These are phyloP conservation scores for Ophonus ardosiacus DNA, from an alignment of 2,888 invertebrate species.

Conservation along the genomic window DNA sequence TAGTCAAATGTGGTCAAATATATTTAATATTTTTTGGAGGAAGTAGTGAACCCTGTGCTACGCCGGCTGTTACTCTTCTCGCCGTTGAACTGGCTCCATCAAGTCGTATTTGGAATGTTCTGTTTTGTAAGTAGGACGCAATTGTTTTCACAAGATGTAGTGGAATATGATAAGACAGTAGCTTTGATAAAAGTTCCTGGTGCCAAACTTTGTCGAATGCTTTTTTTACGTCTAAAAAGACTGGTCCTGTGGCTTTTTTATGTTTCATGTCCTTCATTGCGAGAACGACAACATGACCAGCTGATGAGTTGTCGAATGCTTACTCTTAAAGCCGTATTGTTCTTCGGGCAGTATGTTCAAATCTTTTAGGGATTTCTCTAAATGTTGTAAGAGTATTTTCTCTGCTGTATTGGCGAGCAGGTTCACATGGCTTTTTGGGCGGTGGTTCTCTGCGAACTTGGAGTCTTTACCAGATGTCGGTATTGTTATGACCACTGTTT, in stretches of 20 bases:
- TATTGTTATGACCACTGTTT: constrained; percentile 58
- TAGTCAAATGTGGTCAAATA: too few relatives aligned
- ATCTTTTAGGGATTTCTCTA: neutral
- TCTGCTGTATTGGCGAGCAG: constrained; percentile 67
- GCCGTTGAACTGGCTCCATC: neutral
- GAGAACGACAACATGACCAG: neutral
- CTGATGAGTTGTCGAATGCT: neutral
- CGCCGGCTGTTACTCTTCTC: neutral
- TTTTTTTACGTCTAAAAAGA: neutral
- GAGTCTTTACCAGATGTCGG: constrained; percentile 64
- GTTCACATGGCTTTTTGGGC: constrained; percentile 66
- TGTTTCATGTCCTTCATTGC: neutral
- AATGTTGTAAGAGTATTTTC: constrained; percentile 61
- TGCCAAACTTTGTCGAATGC: neutral
- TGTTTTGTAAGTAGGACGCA: neutral
- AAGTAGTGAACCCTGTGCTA: neutral
- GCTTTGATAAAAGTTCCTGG: neutral
- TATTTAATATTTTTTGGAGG: too few relatives aligned
- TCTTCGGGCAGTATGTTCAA: neutral
- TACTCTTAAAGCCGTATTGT: too few relatives aligned
- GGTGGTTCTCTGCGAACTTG: constrained; percentile 65
- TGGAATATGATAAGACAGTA: neutral
- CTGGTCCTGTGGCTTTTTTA: neutral
- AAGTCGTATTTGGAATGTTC: neutral
- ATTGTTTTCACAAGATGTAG: neutral